Percentiles rank a stretch among this genome's conserved stretches.
Evolutionary conservation across 2,797 vertebrate genomes (phyloP).

Genomic region (Salarias fasciatus): DNA sequence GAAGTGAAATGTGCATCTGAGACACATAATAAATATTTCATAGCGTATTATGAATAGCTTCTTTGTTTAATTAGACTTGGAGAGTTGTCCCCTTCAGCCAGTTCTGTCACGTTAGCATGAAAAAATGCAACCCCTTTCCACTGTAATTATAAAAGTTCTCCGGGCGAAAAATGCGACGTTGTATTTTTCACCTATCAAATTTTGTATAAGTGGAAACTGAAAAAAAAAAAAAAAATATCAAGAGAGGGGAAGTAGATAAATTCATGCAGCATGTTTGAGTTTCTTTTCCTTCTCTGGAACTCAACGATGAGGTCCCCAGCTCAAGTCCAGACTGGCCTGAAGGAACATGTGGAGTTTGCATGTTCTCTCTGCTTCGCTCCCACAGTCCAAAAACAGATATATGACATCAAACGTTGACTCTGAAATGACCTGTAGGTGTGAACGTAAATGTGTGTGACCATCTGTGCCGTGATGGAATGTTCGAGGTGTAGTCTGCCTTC

Average conservation of each 20-base stretch:
- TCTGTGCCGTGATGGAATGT: too few species aligned
- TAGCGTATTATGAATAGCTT: slow-evolving; percentile 69
- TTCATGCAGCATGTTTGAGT: slow-evolving; percentile 40
- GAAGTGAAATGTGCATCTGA: slow-evolving; percentile 52
- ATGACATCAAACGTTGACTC: too few species aligned
- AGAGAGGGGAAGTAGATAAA: slow-evolving; percentile 42
- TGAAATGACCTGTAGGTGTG: too few species aligned
- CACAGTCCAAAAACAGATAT: too few species aligned
- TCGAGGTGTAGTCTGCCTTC: too few species aligned
- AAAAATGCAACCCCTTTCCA: slow-evolving; percentile 74
- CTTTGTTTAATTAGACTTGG: slow-evolving; percentile 77
- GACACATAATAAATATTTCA: slow-evolving; percentile 70
- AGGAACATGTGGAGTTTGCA: too few species aligned
- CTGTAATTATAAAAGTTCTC: slow-evolving; percentile 82
- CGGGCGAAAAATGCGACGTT: slow-evolving; percentile 64
- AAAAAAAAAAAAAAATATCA: background rate
- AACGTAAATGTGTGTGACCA: too few species aligned
- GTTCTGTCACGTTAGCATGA: slow-evolving; percentile 74
- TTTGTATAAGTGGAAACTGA: slow-evolving; percentile 52
- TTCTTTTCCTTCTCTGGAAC: slow-evolving; percentile 9
- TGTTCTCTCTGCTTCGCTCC: too few species aligned
- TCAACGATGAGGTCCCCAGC: too few species aligned
- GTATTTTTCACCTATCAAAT: slow-evolving; percentile 73
- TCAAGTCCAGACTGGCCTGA: too few species aligned
- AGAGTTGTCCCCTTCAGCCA: slow-evolving; percentile 76